Evolutionary conservation across 2,888 invertebrate species (phyloP).

Genomic region (Philopedon plagiatum): DNA sequence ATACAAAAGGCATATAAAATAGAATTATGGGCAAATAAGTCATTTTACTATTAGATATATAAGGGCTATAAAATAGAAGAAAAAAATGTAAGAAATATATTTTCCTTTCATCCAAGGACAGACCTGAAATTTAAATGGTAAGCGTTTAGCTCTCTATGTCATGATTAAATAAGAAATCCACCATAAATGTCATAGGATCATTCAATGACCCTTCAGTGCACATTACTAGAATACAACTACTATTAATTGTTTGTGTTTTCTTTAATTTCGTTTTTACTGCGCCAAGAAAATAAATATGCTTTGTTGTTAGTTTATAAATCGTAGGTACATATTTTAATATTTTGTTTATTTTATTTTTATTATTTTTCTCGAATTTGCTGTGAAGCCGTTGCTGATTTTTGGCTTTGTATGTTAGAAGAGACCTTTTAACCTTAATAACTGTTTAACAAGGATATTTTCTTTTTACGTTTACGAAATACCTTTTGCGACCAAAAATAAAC

Average conservation of each 20-base stretch:
- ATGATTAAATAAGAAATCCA: too few relatives aligned
- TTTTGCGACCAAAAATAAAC: constrained; percentile 8
- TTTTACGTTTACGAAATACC: neutral
- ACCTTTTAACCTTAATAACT: constrained; percentile 1
- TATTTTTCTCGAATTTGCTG: too few relatives aligned
- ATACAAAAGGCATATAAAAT: neutral
- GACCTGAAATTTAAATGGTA: neutral
- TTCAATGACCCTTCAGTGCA: too few relatives aligned
- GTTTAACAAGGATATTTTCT: neutral
- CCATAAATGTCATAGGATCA: too few relatives aligned
- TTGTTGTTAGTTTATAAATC: too few relatives aligned
- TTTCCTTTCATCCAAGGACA: neutral
- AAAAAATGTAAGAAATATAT: neutral
- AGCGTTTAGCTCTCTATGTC: neutral
- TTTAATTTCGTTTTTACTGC: too few relatives aligned
- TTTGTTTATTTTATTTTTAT: too few relatives aligned
- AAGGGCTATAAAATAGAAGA: neutral
- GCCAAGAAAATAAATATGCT: too few relatives aligned
- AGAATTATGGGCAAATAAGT: neutral
- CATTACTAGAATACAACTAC: too few relatives aligned
- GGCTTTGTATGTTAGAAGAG: neutral
- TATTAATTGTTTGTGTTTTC: too few relatives aligned
- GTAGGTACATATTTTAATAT: too few relatives aligned
- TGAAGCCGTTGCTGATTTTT: neutral
- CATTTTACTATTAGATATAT: constrained; percentile 9